A percentile compares a stretch with the other conserved stretches of the same genome.
phyloP scores from a whole-genome alignment of 2,113 vertebrate genomes.

The Ciconia stormi region DNA sequence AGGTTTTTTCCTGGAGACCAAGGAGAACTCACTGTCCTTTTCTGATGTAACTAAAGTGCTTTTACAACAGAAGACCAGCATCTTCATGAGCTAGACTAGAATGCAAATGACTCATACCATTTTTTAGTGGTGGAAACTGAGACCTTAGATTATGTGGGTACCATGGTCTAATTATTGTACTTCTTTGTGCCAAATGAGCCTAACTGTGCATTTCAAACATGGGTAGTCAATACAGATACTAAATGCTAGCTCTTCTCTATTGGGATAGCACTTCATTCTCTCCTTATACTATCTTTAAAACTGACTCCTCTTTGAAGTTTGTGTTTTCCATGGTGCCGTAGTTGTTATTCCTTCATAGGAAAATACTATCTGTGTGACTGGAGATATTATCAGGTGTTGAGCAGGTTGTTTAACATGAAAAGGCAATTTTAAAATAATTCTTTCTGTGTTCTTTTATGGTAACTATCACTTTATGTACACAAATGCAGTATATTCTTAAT shows the following conservation, averaged over 20 bases:
- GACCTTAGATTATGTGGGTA: background rate
- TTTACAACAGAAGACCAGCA: background rate
- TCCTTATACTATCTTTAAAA: background rate
- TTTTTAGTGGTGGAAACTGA: background rate
- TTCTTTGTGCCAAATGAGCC: background rate
- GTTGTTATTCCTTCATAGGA: background rate
- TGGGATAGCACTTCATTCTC: background rate
- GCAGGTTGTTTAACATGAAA: background rate
- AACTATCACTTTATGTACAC: background rate
- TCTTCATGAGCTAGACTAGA: background rate
- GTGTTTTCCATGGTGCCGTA: background rate
- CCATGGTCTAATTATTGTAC: background rate
- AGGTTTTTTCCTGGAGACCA: conserved; percentile 9
- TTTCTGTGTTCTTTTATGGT: background rate
- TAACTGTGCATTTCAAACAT: background rate
- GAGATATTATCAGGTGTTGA: background rate
- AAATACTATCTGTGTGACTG: background rate
- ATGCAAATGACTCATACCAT: background rate
- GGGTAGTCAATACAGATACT: background rate
- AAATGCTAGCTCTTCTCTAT: background rate
- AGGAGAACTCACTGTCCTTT: background rate
- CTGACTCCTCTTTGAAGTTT: background rate
- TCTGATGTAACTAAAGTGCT: background rate
- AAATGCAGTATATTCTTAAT: background rate
- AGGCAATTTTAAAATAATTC: background rate